phyloP scores from a whole-genome alignment of 2,113 vertebrate species.

The Ictalurus furcatus region DNA sequence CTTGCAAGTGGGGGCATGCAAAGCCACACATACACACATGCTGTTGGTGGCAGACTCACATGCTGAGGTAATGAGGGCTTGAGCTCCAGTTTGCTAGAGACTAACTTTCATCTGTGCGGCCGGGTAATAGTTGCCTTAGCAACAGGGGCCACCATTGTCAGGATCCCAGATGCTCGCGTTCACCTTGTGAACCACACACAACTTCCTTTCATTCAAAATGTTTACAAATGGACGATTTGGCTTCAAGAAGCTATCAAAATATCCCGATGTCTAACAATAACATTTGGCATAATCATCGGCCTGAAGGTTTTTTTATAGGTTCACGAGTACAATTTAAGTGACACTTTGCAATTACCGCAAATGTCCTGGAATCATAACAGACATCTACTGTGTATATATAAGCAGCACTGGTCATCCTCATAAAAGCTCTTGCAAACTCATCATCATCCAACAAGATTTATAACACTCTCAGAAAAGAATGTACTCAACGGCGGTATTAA shows the following conservation, averaged over 20 bases:
- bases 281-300: not conserved
- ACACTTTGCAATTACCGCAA: not conserved
- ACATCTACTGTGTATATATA: not conserved
- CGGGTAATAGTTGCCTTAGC: slow-evolving; percentile 74
- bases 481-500: not conserved
- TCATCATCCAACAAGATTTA: not conserved
- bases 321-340: not conserved
- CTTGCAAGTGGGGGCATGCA: slow-evolving; percentile 48
- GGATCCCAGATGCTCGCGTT: slow-evolving; percentile 48
- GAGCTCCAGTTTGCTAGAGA: slow-evolving; percentile 68
- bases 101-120: slow-evolving; percentile 67
- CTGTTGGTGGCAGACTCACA: slow-evolving; percentile 62
- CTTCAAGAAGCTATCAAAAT: slow-evolving; percentile 4
- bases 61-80: slow-evolving; percentile 73
- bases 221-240: slow-evolving; percentile 22
- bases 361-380: slow-evolving; percentile 1
- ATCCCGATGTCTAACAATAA: not conserved
- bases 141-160: slow-evolving; percentile 60
- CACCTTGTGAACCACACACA: slow-evolving; percentile 41
- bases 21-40: slow-evolving; percentile 46
- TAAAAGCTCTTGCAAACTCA: not conserved
- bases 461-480: slow-evolving; percentile 13
- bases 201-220: slow-evolving; percentile 42
- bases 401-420: not conserved
- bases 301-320: not conserved